Evolutionary conservation across 2,113 vertebrate species (phyloP).

Genomic region (Platysternon megacephalum): DNA sequence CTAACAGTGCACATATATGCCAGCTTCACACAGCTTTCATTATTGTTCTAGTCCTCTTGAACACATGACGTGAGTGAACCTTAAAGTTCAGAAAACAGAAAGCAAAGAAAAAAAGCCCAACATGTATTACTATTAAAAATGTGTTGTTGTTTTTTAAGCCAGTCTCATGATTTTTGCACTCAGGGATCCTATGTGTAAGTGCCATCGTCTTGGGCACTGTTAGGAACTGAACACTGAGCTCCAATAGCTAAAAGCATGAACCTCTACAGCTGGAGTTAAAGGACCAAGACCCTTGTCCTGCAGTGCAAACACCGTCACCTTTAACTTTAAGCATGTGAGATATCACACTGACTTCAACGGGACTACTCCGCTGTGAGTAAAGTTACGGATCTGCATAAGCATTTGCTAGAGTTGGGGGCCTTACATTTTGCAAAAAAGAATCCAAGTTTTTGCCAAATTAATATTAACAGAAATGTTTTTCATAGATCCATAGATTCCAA

Average conservation of each 20-base stretch:
- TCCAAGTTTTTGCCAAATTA: background rate
- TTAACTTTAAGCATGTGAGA: background rate
- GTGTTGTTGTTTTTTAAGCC: background rate
- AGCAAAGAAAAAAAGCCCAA: background rate
- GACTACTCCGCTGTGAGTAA: background rate
- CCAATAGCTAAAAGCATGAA: background rate
- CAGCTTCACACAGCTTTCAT: fast-evolving
- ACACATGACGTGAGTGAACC: background rate
- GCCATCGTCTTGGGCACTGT: background rate
- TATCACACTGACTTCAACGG: background rate
- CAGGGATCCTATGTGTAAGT: background rate
- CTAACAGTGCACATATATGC: fast-evolving
- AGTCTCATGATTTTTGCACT: background rate
- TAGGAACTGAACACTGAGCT: background rate
- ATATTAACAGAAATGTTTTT: background rate
- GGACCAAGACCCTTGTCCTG: too few species aligned
- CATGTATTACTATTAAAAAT: background rate
- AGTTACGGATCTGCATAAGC: background rate
- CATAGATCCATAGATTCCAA: background rate
- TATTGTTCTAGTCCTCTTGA: background rate
- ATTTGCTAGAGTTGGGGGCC: background rate
- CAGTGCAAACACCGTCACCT: background rate
- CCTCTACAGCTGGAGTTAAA: background rate
- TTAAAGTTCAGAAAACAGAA: background rate
- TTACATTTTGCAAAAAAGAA: background rate